phyloP scores from a whole-genome alignment of 2,113 vertebrate species.

The Malurus elegans region DNA sequence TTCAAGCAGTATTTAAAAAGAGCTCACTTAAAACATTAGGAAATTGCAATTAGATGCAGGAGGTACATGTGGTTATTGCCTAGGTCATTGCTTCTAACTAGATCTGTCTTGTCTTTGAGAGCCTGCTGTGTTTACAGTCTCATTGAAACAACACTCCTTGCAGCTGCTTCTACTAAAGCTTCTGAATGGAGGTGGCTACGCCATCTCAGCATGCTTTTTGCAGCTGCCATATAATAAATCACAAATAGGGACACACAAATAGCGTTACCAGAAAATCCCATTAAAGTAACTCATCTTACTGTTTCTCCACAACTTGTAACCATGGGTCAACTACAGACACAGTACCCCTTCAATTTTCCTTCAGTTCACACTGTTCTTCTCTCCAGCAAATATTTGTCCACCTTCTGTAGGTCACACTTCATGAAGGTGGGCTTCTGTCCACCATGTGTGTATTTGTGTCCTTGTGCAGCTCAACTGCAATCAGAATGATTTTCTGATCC shows the following conservation, averaged over 20 bases:
- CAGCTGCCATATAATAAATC: not conserved
- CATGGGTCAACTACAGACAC: accelerated
- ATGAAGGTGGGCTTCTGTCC: not conserved
- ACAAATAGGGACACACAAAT: not conserved
- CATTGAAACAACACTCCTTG: not conserved
- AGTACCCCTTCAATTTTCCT: not conserved
- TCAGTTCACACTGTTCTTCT: not conserved
- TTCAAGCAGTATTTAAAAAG: not conserved
- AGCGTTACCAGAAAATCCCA: not conserved
- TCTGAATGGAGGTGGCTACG: not conserved
- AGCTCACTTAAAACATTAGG: not conserved
- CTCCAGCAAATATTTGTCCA: not conserved
- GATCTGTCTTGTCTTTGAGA: not conserved
- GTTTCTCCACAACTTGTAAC: not conserved
- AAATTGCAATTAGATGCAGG: not conserved
- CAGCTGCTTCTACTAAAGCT: not conserved
- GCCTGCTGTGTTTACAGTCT: not conserved
- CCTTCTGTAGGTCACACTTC: not conserved
- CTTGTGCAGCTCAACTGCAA: not conserved
- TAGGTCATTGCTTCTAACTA: not conserved
- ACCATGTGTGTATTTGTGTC: accelerated
- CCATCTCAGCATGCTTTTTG: not conserved
- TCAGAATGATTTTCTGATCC: not conserved
- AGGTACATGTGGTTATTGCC: accelerated
- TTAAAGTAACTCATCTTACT: not conserved